Evolutionary conservation across 2,888 invertebrate species (phyloP).

Genomic region (Pyrrhosoma nymphula): DNA sequence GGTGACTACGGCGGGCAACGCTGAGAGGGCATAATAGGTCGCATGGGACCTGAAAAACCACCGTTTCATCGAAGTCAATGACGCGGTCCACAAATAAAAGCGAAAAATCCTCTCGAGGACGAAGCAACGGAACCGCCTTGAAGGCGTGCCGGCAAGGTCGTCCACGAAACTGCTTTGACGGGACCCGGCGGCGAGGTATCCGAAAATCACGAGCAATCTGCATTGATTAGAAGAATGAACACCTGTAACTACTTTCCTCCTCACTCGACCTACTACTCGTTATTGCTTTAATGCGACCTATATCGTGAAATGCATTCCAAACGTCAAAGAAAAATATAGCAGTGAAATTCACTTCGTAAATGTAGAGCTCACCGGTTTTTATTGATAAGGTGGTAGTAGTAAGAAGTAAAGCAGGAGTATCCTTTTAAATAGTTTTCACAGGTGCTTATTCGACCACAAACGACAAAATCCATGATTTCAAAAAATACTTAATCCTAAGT

Average conservation of each 20-base stretch:
- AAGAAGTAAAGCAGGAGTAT: too few relatives aligned
- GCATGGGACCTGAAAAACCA: neutral
- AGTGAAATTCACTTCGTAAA: too few relatives aligned
- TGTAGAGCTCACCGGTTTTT: too few relatives aligned
- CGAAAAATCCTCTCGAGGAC: neutral
- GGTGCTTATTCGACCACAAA: too few relatives aligned
- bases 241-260: neutral
- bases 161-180: neutral
- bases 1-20: neutral
- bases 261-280: neutral
- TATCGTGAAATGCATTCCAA: too few relatives aligned
- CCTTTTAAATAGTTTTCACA: too few relatives aligned
- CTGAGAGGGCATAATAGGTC: neutral
- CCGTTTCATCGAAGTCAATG: conserved; percentile 24
- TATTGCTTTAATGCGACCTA: too few relatives aligned
- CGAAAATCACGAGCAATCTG: neutral
- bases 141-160: conserved; percentile 20
- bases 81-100: neutral
- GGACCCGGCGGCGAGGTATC: neutral
- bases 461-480: too few relatives aligned
- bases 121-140: conserved; percentile 43
- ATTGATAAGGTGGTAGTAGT: too few relatives aligned
- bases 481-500: too few relatives aligned
- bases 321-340: neutral
- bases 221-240: neutral